A percentile compares a stretch with the other conserved stretches of the same genome.
Evolutionary conservation across 2,888 invertebrate species (phyloP).

Genomic region (Agrypnus murinus): DNA sequence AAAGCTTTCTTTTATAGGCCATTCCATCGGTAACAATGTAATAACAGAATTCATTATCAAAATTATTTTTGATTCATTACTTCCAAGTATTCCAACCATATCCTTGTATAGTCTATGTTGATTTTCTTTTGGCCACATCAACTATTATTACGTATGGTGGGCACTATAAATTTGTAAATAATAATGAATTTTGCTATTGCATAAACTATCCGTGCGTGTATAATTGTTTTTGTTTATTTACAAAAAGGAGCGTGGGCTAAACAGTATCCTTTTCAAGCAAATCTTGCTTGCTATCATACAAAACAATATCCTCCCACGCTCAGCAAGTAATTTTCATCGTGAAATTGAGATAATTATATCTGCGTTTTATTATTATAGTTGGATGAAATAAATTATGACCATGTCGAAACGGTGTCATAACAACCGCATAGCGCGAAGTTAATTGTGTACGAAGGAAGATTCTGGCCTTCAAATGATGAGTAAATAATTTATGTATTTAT

Average conservation of each 20-base stretch:
- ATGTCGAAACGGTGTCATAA: slow-evolving; percentile 11
- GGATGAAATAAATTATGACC: slow-evolving; percentile 15
- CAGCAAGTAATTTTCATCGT: background rate
- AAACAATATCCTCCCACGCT: slow-evolving; percentile 1
- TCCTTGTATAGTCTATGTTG: too few relatives aligned
- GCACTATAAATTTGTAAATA: too few relatives aligned
- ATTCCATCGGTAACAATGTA: too few relatives aligned
- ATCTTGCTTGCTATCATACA: background rate
- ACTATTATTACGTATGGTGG: too few relatives aligned
- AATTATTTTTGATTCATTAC: too few relatives aligned
- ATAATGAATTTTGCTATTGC: slow-evolving; percentile 5
- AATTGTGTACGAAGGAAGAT: slow-evolving; percentile 17
- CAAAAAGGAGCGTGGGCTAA: slow-evolving; percentile 3
- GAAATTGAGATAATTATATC: slow-evolving; percentile 13
- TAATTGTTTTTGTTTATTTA: slow-evolving; percentile 14
- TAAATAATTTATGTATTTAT: slow-evolving; percentile 6
- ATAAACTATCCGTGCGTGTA: background rate
- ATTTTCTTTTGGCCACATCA: too few relatives aligned
- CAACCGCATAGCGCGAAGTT: slow-evolving; percentile 15
- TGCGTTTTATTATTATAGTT: background rate
- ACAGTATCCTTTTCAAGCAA: slow-evolving; percentile 5
- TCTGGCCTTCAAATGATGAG: slow-evolving; percentile 6
- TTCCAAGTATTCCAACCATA: too few relatives aligned
- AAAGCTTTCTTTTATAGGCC: too few relatives aligned
- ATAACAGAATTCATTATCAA: too few relatives aligned